phyloP scores from a whole-genome alignment of 2,113 vertebrate genomes.

The Vombatus ursinus region DNA sequence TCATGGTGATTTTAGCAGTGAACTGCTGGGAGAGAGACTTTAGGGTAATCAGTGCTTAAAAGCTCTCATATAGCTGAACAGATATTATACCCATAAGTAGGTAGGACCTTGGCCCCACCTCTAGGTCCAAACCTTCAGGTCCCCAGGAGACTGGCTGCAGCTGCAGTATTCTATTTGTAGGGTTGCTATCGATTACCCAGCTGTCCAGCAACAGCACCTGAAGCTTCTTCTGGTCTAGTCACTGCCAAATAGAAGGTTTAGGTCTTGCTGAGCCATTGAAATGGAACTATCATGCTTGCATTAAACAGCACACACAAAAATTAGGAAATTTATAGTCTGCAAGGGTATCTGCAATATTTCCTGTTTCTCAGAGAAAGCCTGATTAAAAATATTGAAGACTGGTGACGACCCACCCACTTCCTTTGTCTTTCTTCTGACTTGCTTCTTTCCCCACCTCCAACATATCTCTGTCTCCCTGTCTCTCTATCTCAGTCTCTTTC shows the following conservation, averaged over 20 bases:
- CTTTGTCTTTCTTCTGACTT: neutral
- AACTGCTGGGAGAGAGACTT: neutral
- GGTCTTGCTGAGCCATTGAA: constrained; percentile 63
- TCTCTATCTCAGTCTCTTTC: neutral
- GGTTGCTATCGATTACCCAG: neutral
- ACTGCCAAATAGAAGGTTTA: constrained; percentile 42
- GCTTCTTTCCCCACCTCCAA: neutral
- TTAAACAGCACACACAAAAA: constrained; percentile 11
- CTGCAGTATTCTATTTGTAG: neutral
- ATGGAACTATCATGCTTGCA: constrained; percentile 35
- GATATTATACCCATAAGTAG: no score
- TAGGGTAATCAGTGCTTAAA: neutral
- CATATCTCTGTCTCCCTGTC: neutral
- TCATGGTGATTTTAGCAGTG: neutral
- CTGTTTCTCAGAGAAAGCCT: constrained; percentile 21
- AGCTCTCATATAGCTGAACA: neutral
- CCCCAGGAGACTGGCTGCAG: neutral
- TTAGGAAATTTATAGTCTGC: constrained; percentile 60
- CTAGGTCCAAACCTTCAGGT: neutral
- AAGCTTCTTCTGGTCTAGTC: constrained; percentile 1
- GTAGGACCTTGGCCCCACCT: neutral
- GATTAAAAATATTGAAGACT: constrained; percentile 70
- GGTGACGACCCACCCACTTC: neutral
- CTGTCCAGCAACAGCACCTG: constrained; percentile 30
- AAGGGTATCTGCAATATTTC: constrained; percentile 42